These are phyloP conservation scores for Shinisaurus crocodilurus DNA, from an alignment of 2,113 vertebrate genomes.

Conservation along the genomic window DNA sequence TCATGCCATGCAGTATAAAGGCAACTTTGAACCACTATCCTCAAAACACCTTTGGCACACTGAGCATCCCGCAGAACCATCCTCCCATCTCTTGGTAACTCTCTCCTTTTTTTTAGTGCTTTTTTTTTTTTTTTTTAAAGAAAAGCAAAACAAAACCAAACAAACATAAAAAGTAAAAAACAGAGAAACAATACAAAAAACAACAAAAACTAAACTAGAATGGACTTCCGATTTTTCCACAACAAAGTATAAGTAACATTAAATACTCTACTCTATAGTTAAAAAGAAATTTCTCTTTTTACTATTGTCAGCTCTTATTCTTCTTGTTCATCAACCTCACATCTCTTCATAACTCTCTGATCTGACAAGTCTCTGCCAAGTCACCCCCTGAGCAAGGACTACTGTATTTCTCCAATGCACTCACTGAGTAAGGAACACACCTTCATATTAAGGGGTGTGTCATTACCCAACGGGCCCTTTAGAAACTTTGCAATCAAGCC, in stretches of 20 bases:
- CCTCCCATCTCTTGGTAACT: neutral
- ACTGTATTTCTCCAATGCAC: neutral
- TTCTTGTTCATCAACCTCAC: too few relatives aligned
- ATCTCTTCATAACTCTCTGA: neutral
- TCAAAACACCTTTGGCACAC: neutral
- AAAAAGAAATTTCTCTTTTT: too few relatives aligned
- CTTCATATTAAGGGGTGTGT: neutral
- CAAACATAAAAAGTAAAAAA: too few relatives aligned
- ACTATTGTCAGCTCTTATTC: too few relatives aligned
- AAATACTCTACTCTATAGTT: too few relatives aligned
- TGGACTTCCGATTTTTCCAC: too few relatives aligned
- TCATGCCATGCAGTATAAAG: neutral
- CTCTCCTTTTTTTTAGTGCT: too few relatives aligned
- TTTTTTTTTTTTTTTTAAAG: too few relatives aligned
- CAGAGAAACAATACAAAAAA: too few relatives aligned
- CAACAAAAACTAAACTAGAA: too few relatives aligned
- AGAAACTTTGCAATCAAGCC: neutral
- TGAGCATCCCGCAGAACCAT: neutral
- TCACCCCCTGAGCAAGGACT: neutral
- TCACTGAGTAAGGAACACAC: neutral
- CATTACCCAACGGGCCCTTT: neutral
- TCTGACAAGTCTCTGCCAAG: neutral
- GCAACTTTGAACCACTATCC: neutral
- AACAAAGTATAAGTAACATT: too few relatives aligned
- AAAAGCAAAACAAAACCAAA: too few relatives aligned